Evolutionary conservation across 1,140 invertebrate genomes (phyloP), one percentile per base, ranked within the genome.

Genomic region (Drosophila virilis): DNA sequence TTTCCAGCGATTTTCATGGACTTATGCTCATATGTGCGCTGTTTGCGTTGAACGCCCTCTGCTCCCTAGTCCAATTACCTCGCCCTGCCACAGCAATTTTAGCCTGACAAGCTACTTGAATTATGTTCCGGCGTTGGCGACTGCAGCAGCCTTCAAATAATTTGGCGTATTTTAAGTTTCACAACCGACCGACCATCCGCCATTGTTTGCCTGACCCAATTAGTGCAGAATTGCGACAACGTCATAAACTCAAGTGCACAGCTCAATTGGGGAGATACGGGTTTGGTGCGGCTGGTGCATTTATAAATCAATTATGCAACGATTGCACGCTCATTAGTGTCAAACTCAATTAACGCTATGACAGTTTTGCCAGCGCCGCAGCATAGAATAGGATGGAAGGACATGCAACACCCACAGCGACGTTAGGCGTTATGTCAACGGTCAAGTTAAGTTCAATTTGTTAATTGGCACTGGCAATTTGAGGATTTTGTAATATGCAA

Each of bases 301-400:
- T 89, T 88, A 83, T 88, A 89, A 88, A 88, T 88, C 83, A 88
- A 88, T 89, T 88, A 88, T 89, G 79, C 84, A 89, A 81, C 84
- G 84, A 88, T 88, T 88, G 83, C 83, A 80, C 66, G 83, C 83
- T 89, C 84, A 88, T 88, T 88, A 88, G 83, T 88, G 83, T 88
- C 83, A 88, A 88, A 88, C 84, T 83, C 83, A 89, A 88, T 88
- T 88, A 88, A 88, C 83, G 83, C 79, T 74, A 62, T 83, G 83
- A 88, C 83, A 86, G 83, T 70, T 85, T 76, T 67, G 75, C 65
- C 35, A 43, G 48, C 46, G 54, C 48, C 55, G 64, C 70, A 68
- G 70, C 37, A 61, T 37, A 48, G 22, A 37, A 28, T 13, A 28
- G 6, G n/a, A 7, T n/a, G 40, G 32, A 59, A 33, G 42, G 55